These are phyloP conservation scores for Acrocera orbiculus DNA, from an alignment of 2,888 invertebrate species.

Conservation along the genomic window DNA sequence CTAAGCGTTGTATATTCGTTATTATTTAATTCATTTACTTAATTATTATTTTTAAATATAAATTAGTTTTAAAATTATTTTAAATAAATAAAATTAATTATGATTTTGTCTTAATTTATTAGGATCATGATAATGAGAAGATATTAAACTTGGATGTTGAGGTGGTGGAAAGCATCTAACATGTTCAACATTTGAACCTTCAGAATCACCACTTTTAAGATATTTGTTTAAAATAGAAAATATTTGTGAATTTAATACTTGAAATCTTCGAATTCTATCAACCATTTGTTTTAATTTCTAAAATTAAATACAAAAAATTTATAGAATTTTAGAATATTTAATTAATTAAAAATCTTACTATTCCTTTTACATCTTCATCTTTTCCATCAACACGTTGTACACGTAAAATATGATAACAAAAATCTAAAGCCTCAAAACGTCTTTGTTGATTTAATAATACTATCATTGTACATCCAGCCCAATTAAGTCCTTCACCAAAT, in stretches of 20 bases:
- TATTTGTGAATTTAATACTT: constrained; percentile 95
- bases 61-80: too few species aligned
- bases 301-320: constrained; percentile 18
- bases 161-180: constrained; percentile 95
- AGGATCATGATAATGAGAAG: constrained; percentile 42
- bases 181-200: constrained; percentile 80
- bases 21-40: not conserved
- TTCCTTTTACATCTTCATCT: constrained; percentile 86
- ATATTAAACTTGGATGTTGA: constrained; percentile 47
- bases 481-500: constrained; percentile 96
- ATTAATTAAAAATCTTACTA: constrained; percentile 43
- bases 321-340: too few species aligned
- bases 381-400: constrained; percentile 93
- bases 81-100: constrained; percentile 9
- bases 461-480: constrained; percentile 97
- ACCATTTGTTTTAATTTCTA: constrained; percentile 93
- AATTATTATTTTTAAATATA: not conserved
- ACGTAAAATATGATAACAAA: constrained; percentile 92
- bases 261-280: constrained; percentile 91
- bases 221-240: constrained; percentile 91
- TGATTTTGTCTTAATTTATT: constrained; percentile 36
- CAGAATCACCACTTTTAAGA: constrained; percentile 66
- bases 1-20: not conserved
- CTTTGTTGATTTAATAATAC: constrained; percentile 87
- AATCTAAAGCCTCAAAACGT: constrained; percentile 92